A percentile compares a stretch with the other conserved stretches of the same genome.
Conservation (phyloP, 2,888 invertebrate species). For the Aspidapion aeneum region DNA sequence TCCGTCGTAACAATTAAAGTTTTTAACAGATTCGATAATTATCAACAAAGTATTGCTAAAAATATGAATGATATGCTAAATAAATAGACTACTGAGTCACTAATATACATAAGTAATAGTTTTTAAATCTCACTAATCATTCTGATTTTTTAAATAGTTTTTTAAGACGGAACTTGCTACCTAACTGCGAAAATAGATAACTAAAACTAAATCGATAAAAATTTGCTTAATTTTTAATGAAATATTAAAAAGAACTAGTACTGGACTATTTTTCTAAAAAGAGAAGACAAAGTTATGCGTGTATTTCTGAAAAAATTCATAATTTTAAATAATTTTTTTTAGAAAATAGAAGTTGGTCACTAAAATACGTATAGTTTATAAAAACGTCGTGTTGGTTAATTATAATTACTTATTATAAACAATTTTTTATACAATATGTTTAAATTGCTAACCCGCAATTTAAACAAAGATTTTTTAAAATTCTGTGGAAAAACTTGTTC, state of each 20-base stretch:
- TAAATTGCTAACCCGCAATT: constrained; percentile 2
- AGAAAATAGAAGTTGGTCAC: background rate
- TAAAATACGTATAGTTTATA: background rate
- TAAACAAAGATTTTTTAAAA: too few species aligned
- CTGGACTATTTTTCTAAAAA: background rate
- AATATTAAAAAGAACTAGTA: background rate
- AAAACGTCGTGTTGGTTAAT: background rate
- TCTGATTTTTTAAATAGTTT: background rate
- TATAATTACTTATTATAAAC: background rate
- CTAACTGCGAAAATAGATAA: background rate
- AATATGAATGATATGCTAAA: background rate
- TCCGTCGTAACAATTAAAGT: background rate
- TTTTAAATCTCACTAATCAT: background rate
- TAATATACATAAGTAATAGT: background rate
- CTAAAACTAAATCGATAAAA: background rate
- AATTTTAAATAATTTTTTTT: background rate
- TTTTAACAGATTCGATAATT: background rate
- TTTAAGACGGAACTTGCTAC: background rate
- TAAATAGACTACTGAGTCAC: background rate
- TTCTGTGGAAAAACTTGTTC: constrained; percentile 1
- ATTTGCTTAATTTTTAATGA: background rate
- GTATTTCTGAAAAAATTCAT: background rate
- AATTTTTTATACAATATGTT: background rate
- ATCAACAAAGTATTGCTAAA: background rate
- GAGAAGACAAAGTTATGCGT: background rate